These are phyloP conservation scores for Sepiola atlantica DNA, from an alignment of 2,888 invertebrate species.

Conservation along the genomic window DNA sequence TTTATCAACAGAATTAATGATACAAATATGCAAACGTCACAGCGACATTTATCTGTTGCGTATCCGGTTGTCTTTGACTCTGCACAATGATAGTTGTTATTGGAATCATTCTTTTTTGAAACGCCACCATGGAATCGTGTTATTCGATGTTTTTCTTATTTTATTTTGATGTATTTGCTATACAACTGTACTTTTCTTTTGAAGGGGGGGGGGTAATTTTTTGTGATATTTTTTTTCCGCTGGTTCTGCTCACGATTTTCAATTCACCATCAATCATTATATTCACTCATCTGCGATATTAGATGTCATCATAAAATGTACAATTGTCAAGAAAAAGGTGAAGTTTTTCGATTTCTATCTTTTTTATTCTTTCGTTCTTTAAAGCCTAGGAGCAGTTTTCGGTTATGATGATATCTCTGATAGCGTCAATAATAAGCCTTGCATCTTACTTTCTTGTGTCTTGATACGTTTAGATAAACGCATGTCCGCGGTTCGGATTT, in stretches of 20 bases:
- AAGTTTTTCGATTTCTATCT: not conserved
- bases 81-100: too few relatives aligned
- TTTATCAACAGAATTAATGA: too few relatives aligned
- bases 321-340: not conserved
- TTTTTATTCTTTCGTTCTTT: not conserved
- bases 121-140: too few relatives aligned
- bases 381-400: not conserved
- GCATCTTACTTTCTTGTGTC: not conserved
- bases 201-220: too few relatives aligned
- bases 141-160: too few relatives aligned
- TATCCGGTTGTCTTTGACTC: too few relatives aligned
- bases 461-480: not conserved
- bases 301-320: not conserved
- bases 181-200: too few relatives aligned
- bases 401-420: not conserved
- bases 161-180: too few relatives aligned
- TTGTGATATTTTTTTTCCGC: too few relatives aligned
- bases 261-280: not conserved
- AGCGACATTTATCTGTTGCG: too few relatives aligned
- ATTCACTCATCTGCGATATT: slow-evolving; percentile 16
- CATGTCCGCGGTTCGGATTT: not conserved
- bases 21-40: too few relatives aligned
- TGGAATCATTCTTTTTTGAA: too few relatives aligned
- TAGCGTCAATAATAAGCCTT: not conserved
- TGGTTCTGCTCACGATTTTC: not conserved